phyloP scores from a whole-genome alignment of 2,888 invertebrate genomes.

The Drosophila austrosaltans region DNA sequence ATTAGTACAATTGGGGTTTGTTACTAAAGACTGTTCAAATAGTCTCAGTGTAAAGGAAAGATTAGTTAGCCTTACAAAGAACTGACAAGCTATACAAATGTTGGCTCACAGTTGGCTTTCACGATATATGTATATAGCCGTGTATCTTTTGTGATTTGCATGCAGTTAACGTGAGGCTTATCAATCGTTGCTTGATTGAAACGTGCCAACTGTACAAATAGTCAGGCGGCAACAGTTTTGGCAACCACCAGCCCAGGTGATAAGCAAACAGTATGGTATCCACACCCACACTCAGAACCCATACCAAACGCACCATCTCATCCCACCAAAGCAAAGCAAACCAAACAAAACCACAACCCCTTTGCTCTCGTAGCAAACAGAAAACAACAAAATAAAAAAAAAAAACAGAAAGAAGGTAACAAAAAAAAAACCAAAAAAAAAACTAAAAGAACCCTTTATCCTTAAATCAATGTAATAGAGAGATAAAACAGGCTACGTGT shows the following conservation, averaged over 20 bases:
- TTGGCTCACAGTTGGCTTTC: background rate
- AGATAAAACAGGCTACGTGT: slow-evolving; percentile 76
- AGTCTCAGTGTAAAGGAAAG: too few species aligned
- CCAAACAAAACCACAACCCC: slow-evolving; percentile 48
- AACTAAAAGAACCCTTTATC: slow-evolving; percentile 21
- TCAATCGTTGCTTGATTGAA: slow-evolving; percentile 48
- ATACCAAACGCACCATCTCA: background rate
- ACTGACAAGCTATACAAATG: too few species aligned
- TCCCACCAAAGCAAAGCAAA: background rate
- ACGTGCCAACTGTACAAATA: slow-evolving; percentile 69
- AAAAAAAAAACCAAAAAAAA: background rate
- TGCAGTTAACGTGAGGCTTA: slow-evolving; percentile 28
- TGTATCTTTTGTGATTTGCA: slow-evolving; percentile 52
- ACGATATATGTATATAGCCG: background rate
- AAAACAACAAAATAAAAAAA: background rate
- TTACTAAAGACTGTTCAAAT: too few species aligned
- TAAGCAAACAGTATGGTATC: slow-evolving; percentile 62
- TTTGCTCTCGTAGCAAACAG: slow-evolving; percentile 21
- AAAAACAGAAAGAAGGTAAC: background rate
- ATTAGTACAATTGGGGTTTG: too few species aligned
- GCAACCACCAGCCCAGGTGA: slow-evolving; percentile 58
- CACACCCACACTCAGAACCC: slow-evolving; percentile 16
- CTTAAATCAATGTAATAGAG: slow-evolving; percentile 65
- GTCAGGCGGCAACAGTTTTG: slow-evolving; percentile 25
- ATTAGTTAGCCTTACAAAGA: too few species aligned